Percentiles rank a stretch among this genome's conserved stretches.
Conservation (phyloP, 2,797 vertebrate species). For the Alca torda region DNA sequence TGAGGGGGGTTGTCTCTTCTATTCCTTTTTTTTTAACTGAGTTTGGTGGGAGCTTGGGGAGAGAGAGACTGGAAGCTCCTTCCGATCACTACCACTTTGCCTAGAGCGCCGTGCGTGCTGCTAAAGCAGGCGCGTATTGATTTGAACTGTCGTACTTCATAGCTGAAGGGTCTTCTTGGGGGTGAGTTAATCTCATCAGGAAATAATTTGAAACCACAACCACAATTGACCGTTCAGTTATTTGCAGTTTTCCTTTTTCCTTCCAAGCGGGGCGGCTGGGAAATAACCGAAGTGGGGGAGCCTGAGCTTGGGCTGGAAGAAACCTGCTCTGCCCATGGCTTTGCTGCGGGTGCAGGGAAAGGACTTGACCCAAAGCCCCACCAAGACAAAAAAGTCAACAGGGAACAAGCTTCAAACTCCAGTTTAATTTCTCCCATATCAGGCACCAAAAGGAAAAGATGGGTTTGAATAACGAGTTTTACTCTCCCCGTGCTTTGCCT, state of each 20-base stretch:
- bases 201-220: neutral
- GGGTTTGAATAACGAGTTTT: neutral
- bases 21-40: neutral
- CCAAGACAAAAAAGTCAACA: neutral
- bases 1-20: neutral
- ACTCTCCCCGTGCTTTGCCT: neutral
- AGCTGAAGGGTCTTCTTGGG: neutral
- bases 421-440: neutral
- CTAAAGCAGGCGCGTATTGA: neutral
- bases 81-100: neutral
- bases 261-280: neutral
- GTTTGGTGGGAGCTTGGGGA: neutral
- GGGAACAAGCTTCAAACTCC: neutral
- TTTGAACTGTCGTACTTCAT: neutral
- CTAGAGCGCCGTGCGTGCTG: fast-evolving
- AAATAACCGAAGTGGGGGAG: neutral
- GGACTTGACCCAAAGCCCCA: neutral
- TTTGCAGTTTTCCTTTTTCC: neutral
- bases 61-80: neutral
- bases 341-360: neutral
- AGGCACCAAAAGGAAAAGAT: neutral
- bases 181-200: neutral
- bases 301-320: neutral
- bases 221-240: fast-evolving
- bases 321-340: neutral